Evolutionary conservation across 2,888 invertebrate genomes (phyloP).

Genomic region (Xestobium rufovillosum): DNA sequence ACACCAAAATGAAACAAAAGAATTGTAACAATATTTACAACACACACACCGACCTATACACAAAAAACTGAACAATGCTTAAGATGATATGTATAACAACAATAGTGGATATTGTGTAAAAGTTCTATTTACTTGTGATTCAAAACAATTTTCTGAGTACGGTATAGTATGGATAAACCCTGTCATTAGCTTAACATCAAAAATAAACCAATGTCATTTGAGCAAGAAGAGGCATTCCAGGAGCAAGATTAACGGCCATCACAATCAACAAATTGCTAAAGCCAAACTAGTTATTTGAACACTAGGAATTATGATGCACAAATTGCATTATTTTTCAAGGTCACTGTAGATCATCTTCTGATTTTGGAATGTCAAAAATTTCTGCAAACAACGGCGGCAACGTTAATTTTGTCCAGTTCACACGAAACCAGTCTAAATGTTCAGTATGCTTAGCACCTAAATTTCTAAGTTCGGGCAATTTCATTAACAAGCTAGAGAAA

Average conservation of each 20-base stretch:
- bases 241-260: conserved; percentile 20
- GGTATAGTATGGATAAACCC: too few relatives aligned
- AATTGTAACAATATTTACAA: conserved; percentile 31
- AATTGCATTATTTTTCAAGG: conserved; percentile 16
- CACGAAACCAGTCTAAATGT: conserved; percentile 84
- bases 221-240: conserved; percentile 34
- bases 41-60: too few relatives aligned
- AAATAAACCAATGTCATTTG: conserved; percentile 27
- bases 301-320: conserved; percentile 17
- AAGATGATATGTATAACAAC: conserved; percentile 34
- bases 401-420: conserved; percentile 75
- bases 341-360: conserved; percentile 59
- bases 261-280: conserved; percentile 24
- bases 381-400: conserved; percentile 93
- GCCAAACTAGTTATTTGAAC: conserved; percentile 21
- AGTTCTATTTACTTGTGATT: too few relatives aligned
- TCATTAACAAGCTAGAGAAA: conserved; percentile 48
- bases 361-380: conserved; percentile 92
- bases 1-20: conserved; percentile 34
- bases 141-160: too few relatives aligned
- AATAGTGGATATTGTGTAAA: too few relatives aligned
- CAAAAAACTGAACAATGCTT: conserved; percentile 25
- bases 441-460: conserved; percentile 77
- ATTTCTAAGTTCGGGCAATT: conserved; percentile 70
- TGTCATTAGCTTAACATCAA: too few relatives aligned